phyloP scores from a whole-genome alignment of 2,797 vertebrate genomes.

The Lutjanus argentimaculatus region DNA sequence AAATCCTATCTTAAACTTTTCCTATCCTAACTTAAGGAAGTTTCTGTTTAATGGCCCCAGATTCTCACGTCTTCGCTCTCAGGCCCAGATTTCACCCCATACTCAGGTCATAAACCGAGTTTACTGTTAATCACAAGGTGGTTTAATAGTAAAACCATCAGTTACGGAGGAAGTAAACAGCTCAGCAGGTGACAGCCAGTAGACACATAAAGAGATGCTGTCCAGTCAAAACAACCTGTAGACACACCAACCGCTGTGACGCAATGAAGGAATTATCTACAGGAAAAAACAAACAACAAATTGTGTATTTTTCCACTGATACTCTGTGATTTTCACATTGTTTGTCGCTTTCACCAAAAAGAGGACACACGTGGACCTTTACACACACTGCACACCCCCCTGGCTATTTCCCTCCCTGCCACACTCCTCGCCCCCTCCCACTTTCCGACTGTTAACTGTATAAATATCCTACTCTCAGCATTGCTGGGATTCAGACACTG shows the following conservation, averaged over 20 bases:
- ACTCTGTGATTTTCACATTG: conserved; percentile 35
- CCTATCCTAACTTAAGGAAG: too few relatives aligned
- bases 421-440: conserved; percentile 70
- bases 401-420: conserved; percentile 52
- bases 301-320: conserved; percentile 53
- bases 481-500: conserved; percentile 60
- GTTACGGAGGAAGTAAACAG: conserved; percentile 61
- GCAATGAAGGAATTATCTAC: conserved; percentile 33
- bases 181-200: conserved; percentile 33
- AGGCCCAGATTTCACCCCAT: background rate
- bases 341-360: conserved; percentile 45
- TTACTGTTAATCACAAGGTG: conserved; percentile 44
- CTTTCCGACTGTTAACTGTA: conserved; percentile 62
- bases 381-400: conserved; percentile 42
- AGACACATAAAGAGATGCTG: conserved; percentile 67
- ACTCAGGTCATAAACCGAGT: conserved; percentile 41
- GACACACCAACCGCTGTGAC: conserved; percentile 52
- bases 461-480: conserved; percentile 72
- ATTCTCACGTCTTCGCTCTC: conserved; percentile 6
- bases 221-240: conserved; percentile 74
- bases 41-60: background rate
- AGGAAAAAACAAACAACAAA: conserved; percentile 56
- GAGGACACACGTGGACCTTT: conserved; percentile 52
- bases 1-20: too few relatives aligned
- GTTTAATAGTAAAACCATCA: conserved; percentile 54